These are phyloP conservation scores for Albula goreensis DNA, from an alignment of 2,113 vertebrate species.

Conservation along the genomic window DNA sequence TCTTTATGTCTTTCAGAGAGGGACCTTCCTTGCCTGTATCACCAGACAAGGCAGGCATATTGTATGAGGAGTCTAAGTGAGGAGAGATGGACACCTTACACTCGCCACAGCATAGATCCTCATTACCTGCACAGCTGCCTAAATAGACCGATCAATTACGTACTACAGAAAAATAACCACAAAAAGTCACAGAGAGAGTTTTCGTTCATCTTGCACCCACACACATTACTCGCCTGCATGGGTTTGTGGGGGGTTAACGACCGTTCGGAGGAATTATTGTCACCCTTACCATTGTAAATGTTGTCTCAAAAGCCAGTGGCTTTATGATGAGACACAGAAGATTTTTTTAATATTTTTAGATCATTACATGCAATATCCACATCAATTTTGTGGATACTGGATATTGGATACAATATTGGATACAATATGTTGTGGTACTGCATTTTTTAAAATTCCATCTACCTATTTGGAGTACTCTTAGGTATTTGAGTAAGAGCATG, in stretches of 20 bases:
- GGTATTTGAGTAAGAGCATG: neutral
- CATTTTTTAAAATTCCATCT: neutral
- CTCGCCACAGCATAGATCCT: slow-evolving; percentile 59
- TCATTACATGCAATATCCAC: neutral
- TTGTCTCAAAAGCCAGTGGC: neutral
- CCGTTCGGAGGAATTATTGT: neutral
- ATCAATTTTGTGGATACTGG: neutral
- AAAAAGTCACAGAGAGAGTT: neutral
- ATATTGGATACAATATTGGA: too few relatives aligned
- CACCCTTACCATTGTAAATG: neutral
- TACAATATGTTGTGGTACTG: neutral
- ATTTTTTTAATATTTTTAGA: neutral
- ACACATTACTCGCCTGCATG: neutral
- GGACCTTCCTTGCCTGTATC: slow-evolving; percentile 69
- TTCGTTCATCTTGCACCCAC: neutral
- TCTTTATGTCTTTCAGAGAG: slow-evolving; percentile 78
- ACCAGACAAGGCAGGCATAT: slow-evolving; percentile 74
- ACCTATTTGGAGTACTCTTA: neutral
- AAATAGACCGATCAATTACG: slow-evolving; percentile 53
- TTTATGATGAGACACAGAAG: neutral
- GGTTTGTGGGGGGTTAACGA: too few relatives aligned
- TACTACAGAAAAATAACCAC: slow-evolving; percentile 35
- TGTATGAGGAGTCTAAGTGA: slow-evolving; percentile 69
- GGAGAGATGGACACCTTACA: slow-evolving; percentile 58
- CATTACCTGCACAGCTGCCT: slow-evolving; percentile 59